These are phyloP conservation scores for Tringa solitaria DNA, from an alignment of 2,113 vertebrate species.

Conservation along the genomic window DNA sequence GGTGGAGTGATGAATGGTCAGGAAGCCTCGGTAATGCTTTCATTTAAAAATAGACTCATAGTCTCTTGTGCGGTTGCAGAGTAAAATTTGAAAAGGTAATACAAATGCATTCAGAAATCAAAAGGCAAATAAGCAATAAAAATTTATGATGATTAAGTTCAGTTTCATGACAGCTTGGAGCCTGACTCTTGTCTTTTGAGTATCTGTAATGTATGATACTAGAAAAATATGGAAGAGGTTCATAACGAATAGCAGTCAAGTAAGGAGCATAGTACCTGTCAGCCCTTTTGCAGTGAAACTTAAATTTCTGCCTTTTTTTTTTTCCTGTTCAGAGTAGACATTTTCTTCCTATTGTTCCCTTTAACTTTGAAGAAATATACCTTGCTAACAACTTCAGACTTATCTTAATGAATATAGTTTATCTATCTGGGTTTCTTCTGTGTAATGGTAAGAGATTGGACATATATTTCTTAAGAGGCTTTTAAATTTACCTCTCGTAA, in stretches of 20 bases:
- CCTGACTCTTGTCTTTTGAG: not conserved
- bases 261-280: not conserved
- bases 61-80: not conserved
- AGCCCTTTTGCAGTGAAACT: not conserved
- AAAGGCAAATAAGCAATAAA: constrained; percentile 13
- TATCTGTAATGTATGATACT: not conserved
- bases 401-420: not conserved
- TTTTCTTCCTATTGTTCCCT: not conserved
- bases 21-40: constrained; percentile 11
- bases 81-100: constrained; percentile 7
- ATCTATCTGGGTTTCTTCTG: not conserved
- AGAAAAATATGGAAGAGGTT: not conserved
- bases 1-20: constrained; percentile 9
- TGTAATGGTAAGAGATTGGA: not conserved
- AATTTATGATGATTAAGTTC: not conserved
- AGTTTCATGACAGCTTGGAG: not conserved
- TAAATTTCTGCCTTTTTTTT: not conserved
- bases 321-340: not conserved
- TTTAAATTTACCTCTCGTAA: not conserved
- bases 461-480: not conserved
- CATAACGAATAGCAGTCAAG: not conserved
- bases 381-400: not conserved
- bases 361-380: not conserved
- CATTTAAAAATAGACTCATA: constrained; percentile 19
- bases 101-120: not conserved